These are phyloP conservation scores for Chamaea fasciata DNA, from an alignment of 2,113 vertebrate species.

Conservation along the genomic window DNA sequence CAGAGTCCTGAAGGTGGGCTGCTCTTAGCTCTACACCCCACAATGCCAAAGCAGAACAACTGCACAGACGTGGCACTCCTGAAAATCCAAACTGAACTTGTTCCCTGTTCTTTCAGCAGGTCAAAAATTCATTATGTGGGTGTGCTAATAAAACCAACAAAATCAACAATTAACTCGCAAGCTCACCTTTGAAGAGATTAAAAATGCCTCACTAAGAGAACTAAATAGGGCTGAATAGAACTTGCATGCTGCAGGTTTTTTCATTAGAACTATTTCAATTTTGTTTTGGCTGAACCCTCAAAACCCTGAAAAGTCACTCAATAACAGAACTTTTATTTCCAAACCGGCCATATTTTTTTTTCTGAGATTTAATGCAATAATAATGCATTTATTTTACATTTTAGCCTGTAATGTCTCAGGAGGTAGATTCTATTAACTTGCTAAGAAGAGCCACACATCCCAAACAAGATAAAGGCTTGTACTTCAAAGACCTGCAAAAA, in stretches of 20 bases:
- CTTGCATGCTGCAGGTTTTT: not conserved
- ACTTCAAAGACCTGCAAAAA: not conserved
- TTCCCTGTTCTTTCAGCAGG: not conserved
- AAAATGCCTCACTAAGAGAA: not conserved
- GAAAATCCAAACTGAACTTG: not conserved
- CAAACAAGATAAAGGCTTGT: not conserved
- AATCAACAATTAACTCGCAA: not conserved
- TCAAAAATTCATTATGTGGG: not conserved
- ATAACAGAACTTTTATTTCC: not conserved
- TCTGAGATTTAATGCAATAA: not conserved
- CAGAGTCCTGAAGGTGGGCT: conserved; percentile 25
- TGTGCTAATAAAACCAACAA: not conserved
- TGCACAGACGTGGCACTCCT: not conserved
- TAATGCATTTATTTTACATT: not conserved
- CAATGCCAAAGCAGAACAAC: not conserved
- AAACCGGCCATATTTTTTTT: not conserved
- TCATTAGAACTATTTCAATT: not conserved
- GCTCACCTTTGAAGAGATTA: not conserved
- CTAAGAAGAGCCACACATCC: not conserved
- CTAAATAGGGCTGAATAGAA: not conserved
- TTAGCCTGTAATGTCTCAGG: not conserved
- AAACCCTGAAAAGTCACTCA: not conserved
- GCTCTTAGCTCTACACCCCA: conserved; percentile 2
- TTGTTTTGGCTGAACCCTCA: not conserved
- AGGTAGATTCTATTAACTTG: not conserved